Base-by-base conservation (phyloP, 2,113 vertebrate species). In the Rhodinocichla rosea region DNA sequence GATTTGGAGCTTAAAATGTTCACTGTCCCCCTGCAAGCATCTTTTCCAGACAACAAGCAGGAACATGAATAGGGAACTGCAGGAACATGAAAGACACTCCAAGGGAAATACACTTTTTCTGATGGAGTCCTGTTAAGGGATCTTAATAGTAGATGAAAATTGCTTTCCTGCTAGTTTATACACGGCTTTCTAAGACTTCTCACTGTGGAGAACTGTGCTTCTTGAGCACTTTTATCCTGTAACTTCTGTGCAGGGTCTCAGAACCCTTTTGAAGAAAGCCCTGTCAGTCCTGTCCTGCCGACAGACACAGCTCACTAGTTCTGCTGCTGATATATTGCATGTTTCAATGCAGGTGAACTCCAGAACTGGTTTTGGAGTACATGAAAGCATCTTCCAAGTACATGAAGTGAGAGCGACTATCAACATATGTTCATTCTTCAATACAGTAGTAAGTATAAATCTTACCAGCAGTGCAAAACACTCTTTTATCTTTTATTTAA, bases 341-440 rank as follows among this genome's bases (percentile, higher is more conserved):
- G 15, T 84, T 39, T 76, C 55, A 62, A 76, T 85, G 55, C 90
- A 98, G 97, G 97, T 96, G 69, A 97, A 98, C 69, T 82, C 89
- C 57, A 96, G 82, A 55, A 86, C 87, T 55, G 93, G 94, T 40
- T 89, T 64, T 63, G 83, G 71, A 79, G 65, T 96, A 47, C 49
- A 35, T 16, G 83, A 86, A 69, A 76, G 67, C 13, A 63, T n/a
- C 17, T 98, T 98, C 77, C 39, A 87, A 12, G 11, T 97, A 55
- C 35, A 77, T 67, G 2, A 63, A 64, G 60, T 93, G 56, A 68
- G 21, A 75, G 0, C 0, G 0, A 20, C 93, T 55, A 23, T 62
- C 4, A 0, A 0, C 2, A 0, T 1, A 1, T 22, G 1, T 56
- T 1, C 0, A 0, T 0, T 0, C 2, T 1, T 0, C 12, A 7